Conservation (phyloP, 2,797 vertebrate species). For the Bovichtus diacanthus region DNA sequence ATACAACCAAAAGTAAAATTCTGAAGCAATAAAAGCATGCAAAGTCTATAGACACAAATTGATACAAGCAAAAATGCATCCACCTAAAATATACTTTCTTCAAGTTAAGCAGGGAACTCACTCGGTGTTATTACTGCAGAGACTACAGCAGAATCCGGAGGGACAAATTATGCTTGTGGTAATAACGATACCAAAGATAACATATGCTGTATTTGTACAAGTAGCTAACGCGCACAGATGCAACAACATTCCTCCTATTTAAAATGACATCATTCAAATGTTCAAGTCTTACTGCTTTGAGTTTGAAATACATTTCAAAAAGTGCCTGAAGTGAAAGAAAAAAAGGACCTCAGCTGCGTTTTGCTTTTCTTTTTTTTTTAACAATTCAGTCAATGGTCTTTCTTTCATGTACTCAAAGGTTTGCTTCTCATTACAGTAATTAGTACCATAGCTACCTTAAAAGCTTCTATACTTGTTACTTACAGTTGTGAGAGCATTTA, state of each 20-base stretch:
- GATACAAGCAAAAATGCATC: neutral
- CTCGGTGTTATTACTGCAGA: neutral
- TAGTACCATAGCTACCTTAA: neutral
- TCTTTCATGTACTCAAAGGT: neutral
- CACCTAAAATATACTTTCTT: neutral
- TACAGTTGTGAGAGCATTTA: constrained; percentile 95
- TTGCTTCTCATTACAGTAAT: neutral
- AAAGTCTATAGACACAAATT: neutral
- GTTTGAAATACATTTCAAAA: neutral
- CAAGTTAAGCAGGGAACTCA: neutral
- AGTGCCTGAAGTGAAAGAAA: no score
- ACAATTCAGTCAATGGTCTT: neutral
- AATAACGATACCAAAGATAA: neutral
- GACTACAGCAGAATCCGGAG: neutral
- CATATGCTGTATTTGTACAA: neutral
- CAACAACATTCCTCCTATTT: neutral
- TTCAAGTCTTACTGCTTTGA: neutral
- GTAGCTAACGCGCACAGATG: neutral
- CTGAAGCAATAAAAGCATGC: neutral
- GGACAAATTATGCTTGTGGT: neutral
- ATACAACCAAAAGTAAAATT: no score
- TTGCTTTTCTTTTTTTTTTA: neutral
- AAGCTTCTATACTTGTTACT: constrained; percentile 70
- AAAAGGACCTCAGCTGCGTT: neutral
- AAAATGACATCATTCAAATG: neutral